These are phyloP conservation scores for Lordiphosa stackelbergi DNA, from an alignment of 1,140 invertebrate species.

Conservation along the genomic window DNA sequence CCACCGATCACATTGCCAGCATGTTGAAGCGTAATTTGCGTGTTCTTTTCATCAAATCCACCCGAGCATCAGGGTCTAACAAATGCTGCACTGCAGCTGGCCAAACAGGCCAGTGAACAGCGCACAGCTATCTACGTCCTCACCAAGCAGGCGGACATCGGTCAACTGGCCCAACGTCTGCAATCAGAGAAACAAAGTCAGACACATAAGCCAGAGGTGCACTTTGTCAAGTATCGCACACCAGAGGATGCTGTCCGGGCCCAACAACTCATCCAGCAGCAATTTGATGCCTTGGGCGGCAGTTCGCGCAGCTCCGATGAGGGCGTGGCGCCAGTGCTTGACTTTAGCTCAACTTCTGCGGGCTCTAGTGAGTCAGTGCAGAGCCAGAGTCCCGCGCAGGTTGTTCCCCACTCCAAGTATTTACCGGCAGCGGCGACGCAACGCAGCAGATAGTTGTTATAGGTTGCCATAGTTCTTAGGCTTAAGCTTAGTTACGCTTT, in stretches of 20 bases:
- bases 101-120: slow-evolving; percentile 61
- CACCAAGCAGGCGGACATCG: slow-evolving; percentile 62
- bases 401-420: slow-evolving; percentile 39
- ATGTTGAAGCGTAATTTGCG: slow-evolving; percentile 61
- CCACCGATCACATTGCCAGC: slow-evolving; percentile 43
- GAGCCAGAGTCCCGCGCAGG: slow-evolving; percentile 8
- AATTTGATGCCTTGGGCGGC: slow-evolving; percentile 59
- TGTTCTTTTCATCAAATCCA: slow-evolving; percentile 64
- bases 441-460: slow-evolving; percentile 26
- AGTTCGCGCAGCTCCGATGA: slow-evolving; percentile 57
- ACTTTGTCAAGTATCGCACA: slow-evolving; percentile 67
- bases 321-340: slow-evolving; percentile 60
- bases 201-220: slow-evolving; percentile 60
- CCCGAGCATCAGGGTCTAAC: slow-evolving; percentile 60
- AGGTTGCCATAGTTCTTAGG: slow-evolving; percentile 15
- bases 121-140: slow-evolving; percentile 61
- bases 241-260: slow-evolving; percentile 63
- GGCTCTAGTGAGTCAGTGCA: neutral
- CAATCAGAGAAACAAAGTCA: slow-evolving; percentile 35
- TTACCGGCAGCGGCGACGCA: slow-evolving; percentile 46
- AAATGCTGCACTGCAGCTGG: slow-evolving; percentile 60
- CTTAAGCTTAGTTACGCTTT: slow-evolving; percentile 5
- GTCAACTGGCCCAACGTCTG: slow-evolving; percentile 47
- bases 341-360: slow-evolving; percentile 50
- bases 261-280: slow-evolving; percentile 62